A percentile compares a stretch with the other conserved stretches of the same genome.
These are phyloP conservation scores for Calidris pugnax DNA, from an alignment of 2,113 vertebrate species.

Conservation along the genomic window DNA sequence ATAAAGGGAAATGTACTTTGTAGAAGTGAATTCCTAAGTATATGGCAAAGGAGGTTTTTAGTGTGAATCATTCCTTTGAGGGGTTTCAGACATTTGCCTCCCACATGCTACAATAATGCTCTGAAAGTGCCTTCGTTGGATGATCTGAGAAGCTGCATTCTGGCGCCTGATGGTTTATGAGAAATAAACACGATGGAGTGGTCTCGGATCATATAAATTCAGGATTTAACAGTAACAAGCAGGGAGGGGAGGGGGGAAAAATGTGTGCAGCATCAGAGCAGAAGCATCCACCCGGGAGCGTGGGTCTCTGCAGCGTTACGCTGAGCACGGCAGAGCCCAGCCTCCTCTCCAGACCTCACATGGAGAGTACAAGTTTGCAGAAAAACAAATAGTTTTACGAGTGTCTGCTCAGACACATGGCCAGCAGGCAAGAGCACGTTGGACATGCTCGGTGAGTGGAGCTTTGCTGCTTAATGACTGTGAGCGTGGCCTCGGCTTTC, in stretches of 20 bases:
- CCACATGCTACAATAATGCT: conserved; percentile 30
- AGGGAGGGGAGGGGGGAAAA: background rate
- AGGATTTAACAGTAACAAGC: background rate
- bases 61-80: conserved; percentile 57
- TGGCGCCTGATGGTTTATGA: conserved; percentile 38
- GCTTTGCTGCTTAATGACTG: background rate
- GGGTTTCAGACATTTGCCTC: conserved; percentile 59
- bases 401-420: background rate
- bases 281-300: fast-evolving
- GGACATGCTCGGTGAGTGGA: background rate
- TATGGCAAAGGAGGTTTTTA: conserved; percentile 35
- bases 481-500: background rate
- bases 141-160: conserved; percentile 15
- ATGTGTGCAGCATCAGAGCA: background rate
- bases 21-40: conserved; percentile 41
- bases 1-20: conserved; percentile 24
- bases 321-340: background rate
- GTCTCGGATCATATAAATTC: background rate
- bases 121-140: conserved; percentile 12
- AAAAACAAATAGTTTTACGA: conserved; percentile 11
- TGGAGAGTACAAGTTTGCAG: background rate
- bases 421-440: background rate
- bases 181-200: conserved; percentile 27
- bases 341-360: conserved; percentile 48
- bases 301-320: background rate